Evolutionary conservation across 2,888 invertebrate species (phyloP), one percentile per base, ranked within the genome.

Genomic region (Nemotelus pantherinus): DNA sequence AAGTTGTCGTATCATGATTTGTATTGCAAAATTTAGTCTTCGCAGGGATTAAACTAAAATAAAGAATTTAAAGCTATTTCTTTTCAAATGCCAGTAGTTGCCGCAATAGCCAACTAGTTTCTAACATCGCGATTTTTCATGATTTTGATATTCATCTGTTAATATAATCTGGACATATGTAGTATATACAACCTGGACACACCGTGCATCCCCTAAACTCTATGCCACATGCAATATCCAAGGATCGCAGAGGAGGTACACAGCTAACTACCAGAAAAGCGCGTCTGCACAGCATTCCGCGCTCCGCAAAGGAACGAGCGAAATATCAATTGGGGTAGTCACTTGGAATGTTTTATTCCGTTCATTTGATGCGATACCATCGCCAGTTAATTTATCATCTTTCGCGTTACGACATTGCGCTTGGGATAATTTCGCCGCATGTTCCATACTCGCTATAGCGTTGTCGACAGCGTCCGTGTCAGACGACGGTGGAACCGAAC

Each of bases 321-420:
- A 79, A 79, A 79, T 77, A 79, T 79, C 79, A 79, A 79, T 79
- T 79, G 77, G 77, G 77, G 79, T 77, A 79, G 79, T 79, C 77
- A 79, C 77, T 79, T 77, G 75, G 76, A 76, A 79, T 79, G 76
- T 79, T 79, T 79, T 76, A 79, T 79, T 79, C 76, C 76, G 76
- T 76, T 76, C 77, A 76, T 76, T 76, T 76, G 77, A 79, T 72
- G 80, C 80, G 80, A 81, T 81, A 81, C 80, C 80, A 82, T 82
- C 82, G 80, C 80, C 79, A 82, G 81, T 82, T 81, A 81, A 82
- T 82, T 82, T 82, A 82, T 82, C 82, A 82, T 81, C 81, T 81
- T 81, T 80, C 80, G 63, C 60, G 74, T 74, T 25, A 63, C 74
- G 74, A 60, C 48, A 74, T 41, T 63, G 60, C 60, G 72, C 63